Evolutionary conservation across 2,797 vertebrate species (phyloP).

Genomic region (Taenioides sp.): DNA sequence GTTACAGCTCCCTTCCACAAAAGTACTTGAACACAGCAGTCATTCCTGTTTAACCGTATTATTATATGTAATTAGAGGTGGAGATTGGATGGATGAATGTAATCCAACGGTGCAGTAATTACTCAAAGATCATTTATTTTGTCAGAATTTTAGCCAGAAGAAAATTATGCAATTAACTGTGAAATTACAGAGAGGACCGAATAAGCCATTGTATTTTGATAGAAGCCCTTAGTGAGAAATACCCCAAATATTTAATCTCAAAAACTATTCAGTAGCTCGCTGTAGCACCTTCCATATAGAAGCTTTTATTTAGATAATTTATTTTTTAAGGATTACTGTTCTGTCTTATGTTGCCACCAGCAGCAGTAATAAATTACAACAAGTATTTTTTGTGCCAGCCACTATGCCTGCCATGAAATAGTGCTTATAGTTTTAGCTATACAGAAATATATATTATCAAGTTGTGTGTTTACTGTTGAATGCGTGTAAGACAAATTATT

Average conservation of each 20-base stretch:
- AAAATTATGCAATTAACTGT: conserved; percentile 5
- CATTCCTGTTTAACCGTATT: conserved; percentile 3
- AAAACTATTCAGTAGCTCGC: conserved; percentile 38
- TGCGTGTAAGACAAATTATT: background rate
- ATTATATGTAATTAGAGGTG: background rate
- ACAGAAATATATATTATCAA: background rate
- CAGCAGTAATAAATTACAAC: conserved; percentile 18
- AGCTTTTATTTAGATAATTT: conserved; percentile 44
- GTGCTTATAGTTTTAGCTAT: background rate
- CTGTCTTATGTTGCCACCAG: conserved; percentile 38
- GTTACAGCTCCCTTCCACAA: background rate
- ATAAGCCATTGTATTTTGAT: conserved; percentile 8
- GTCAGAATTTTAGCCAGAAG: background rate
- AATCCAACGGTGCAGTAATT: background rate
- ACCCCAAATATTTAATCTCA: conserved; percentile 19
- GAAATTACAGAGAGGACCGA: background rate
- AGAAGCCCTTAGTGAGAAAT: background rate
- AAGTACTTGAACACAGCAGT: background rate
- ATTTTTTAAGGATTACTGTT: conserved; percentile 62
- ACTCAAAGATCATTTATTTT: background rate
- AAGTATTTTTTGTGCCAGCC: conserved; percentile 52
- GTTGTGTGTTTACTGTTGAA: background rate
- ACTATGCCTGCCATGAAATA: conserved; percentile 23
- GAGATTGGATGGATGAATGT: background rate
- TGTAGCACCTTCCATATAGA: conserved; percentile 29